Evolutionary conservation across 2,888 invertebrate genomes (phyloP).

Genomic region (Lasioglossum villosulum): DNA sequence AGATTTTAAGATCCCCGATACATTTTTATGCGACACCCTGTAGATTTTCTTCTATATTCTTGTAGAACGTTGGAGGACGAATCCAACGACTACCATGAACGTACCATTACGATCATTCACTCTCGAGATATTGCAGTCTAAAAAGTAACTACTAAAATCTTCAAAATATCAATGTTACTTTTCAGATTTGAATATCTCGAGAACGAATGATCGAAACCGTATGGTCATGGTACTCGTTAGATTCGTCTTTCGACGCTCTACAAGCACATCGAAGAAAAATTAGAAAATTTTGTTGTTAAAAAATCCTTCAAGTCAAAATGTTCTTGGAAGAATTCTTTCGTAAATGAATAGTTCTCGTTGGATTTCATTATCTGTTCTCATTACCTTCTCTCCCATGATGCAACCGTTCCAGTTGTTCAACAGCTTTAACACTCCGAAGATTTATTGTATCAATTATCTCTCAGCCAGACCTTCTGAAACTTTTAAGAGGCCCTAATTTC

Average conservation of each 20-base stretch:
- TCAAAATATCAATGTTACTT: too few relatives aligned
- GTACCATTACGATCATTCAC: neutral
- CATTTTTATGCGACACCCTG: neutral
- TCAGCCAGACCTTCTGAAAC: conserved; percentile 12
- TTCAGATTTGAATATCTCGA: neutral
- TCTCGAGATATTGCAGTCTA: neutral
- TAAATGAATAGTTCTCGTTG: neutral
- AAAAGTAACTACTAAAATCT: neutral
- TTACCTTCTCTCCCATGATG: neutral
- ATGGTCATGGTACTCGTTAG: neutral
- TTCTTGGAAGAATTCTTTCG: neutral
- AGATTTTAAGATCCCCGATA: neutral
- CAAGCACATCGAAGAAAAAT: neutral
- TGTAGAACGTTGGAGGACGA: neutral
- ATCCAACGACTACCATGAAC: neutral
- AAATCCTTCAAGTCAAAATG: neutral
- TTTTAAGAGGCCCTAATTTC: conserved; percentile 22
- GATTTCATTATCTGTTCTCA: conserved; percentile 1
- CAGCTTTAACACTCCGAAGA: conserved; percentile 7
- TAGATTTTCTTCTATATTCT: neutral
- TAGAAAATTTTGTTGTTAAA: neutral
- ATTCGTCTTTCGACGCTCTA: neutral
- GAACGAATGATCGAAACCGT: neutral
- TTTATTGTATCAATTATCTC: conserved; percentile 25
- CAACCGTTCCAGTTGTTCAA: neutral